Evolutionary conservation across 2,797 vertebrate species (phyloP).

Genomic region (Acanthiza pusilla): DNA sequence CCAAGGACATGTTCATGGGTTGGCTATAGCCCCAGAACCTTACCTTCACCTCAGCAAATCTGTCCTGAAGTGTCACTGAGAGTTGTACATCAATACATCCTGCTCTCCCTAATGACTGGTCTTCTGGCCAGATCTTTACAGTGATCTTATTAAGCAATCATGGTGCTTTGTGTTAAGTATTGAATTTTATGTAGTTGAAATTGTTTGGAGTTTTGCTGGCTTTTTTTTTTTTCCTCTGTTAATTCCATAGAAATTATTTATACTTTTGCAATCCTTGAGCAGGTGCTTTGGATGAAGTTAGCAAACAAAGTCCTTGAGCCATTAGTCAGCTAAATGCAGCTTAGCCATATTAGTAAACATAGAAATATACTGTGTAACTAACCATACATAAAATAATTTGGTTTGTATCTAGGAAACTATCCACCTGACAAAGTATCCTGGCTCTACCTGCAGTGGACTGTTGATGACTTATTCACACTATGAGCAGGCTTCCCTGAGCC

Average conservation of each 20-base stretch:
- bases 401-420: conserved; percentile 48
- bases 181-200: background rate
- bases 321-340: conserved; percentile 66
- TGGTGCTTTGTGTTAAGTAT: background rate
- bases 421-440: conserved; percentile 60
- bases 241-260: conserved; percentile 31
- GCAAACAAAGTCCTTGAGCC: conserved; percentile 58
- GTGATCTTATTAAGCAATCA: background rate
- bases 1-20: background rate
- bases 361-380: conserved; percentile 64
- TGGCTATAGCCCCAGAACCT: conserved; percentile 13
- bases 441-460: conserved; percentile 9
- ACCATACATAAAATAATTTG: conserved; percentile 73
- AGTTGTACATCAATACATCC: background rate
- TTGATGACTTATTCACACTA: conserved; percentile 53
- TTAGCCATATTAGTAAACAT: conserved; percentile 58
- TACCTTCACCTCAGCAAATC: conserved; percentile 18
- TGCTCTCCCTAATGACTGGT: background rate
- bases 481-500: background rate
- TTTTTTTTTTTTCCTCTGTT: background rate
- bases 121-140: background rate
- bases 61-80: background rate
- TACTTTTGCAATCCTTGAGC: conserved; percentile 28
- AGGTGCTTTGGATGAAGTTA: conserved; percentile 49
- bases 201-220: fast-evolving